Base-by-base conservation (phyloP, 2,797 vertebrate genomes). In the Anniella stebbinsi region DNA sequence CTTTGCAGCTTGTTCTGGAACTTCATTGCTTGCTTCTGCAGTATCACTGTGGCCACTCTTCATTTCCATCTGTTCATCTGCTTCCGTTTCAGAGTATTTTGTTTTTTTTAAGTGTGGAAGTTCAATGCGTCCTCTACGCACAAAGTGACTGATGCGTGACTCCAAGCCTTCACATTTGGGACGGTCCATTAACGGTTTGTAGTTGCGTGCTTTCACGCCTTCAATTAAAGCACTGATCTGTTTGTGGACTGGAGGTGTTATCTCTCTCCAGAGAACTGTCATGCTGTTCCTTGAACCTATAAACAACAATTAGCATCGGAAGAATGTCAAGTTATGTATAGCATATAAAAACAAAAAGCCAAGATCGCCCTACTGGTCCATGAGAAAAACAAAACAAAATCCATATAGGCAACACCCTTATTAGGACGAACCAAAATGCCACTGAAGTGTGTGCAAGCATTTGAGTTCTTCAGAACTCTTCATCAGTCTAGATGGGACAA, bases 81-180 rank as follows among this genome's bases (percentile, higher is more conserved):
- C 96, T 10, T 95, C 92, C 89, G 96, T 97, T 57, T 97, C 96
- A 41, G 11, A 66, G 18, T 2, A 6, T 0, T 0, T 93, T 86
- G 78, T 84, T 91, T 97, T 96, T 90, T 97, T 96, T 0, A 96
- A 96, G 69, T 94, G 86, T 60, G 96, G 95, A 9, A 90, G 78
- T 0, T 95, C 92, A 3, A 98, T 96, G 57, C 97, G 96, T 70
- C 99, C 99, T 95, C 98, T 97, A 41, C 97, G 98, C 78, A 99
- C 98, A 84, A 98, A 99, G 91, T 98, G 98, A 70, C 98, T 97
- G 90, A 99, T 99, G 80, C 98, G 97, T 7, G 98, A 98, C 95
- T 99, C 98, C 95, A 99, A 95, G 86, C 98, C 98, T 96, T 99
- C 98, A 48, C 99, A 99, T 85, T 97, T 96, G 0, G 98, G 98